Conservation (phyloP, 2,888 invertebrate genomes). For the Trachelus tabidus region DNA sequence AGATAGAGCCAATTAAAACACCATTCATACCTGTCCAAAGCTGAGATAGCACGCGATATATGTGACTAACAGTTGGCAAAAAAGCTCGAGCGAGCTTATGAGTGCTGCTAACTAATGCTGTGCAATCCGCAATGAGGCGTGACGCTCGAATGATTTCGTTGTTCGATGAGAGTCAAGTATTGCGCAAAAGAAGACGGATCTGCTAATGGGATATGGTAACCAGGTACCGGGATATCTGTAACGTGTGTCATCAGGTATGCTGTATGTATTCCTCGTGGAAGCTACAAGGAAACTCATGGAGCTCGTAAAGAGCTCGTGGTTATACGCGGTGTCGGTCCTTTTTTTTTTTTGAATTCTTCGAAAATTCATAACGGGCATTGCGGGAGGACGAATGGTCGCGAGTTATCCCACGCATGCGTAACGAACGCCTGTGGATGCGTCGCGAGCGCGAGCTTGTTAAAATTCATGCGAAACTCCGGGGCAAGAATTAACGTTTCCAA, state of each 20-base stretch:
- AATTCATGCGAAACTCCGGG: neutral
- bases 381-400: neutral
- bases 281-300: neutral
- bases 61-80: neutral
- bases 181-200: neutral
- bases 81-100: neutral
- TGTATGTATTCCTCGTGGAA: neutral
- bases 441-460: neutral
- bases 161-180: neutral
- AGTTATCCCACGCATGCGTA: neutral
- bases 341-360: neutral
- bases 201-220: neutral
- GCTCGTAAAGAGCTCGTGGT: neutral
- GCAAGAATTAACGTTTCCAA: neutral
- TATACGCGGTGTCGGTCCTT: neutral
- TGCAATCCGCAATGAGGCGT: neutral
- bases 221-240: neutral
- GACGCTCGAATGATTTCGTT: neutral
- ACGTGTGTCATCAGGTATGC: neutral
- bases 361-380: neutral
- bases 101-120: neutral
- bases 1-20: conserved; percentile 25
- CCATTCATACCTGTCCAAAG: conserved; percentile 22
- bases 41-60: neutral
- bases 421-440: neutral